Conservation (phyloP, 2,113 vertebrate species). For the Zosterops lateralis region DNA sequence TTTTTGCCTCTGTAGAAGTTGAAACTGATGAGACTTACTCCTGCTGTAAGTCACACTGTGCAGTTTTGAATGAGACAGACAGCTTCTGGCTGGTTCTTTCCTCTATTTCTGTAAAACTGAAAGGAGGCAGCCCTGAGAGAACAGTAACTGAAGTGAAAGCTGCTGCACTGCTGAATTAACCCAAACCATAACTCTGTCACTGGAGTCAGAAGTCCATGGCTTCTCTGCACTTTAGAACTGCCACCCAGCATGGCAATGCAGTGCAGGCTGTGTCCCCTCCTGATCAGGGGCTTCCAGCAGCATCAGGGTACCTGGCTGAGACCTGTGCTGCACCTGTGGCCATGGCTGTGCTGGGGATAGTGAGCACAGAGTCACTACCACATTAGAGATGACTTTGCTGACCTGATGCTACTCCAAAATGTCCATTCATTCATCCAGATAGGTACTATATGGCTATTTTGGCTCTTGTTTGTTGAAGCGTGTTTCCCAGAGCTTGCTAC, state of each 20-base stretch:
- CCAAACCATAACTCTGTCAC: background rate
- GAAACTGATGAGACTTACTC: background rate
- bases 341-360: rapidly evolving
- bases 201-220: background rate
- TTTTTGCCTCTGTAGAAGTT: background rate
- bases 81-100: background rate
- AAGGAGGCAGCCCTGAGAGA: background rate
- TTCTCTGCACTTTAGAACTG: background rate
- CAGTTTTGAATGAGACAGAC: slow-evolving; percentile 6
- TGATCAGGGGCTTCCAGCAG: background rate
- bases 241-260: background rate
- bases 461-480: background rate
- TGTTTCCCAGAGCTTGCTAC: background rate
- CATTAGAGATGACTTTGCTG: background rate
- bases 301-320: rapidly evolving
- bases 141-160: background rate
- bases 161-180: background rate
- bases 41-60: background rate
- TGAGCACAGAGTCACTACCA: rapidly evolving
- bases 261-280: background rate
- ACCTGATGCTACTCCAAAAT: background rate
- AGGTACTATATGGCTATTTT: background rate
- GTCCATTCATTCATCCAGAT: background rate
- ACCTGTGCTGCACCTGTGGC: rapidly evolving
- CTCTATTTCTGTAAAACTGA: background rate